Conservation (phyloP, 2,888 invertebrate species). For the Phytoseiulus persimilis region DNA sequence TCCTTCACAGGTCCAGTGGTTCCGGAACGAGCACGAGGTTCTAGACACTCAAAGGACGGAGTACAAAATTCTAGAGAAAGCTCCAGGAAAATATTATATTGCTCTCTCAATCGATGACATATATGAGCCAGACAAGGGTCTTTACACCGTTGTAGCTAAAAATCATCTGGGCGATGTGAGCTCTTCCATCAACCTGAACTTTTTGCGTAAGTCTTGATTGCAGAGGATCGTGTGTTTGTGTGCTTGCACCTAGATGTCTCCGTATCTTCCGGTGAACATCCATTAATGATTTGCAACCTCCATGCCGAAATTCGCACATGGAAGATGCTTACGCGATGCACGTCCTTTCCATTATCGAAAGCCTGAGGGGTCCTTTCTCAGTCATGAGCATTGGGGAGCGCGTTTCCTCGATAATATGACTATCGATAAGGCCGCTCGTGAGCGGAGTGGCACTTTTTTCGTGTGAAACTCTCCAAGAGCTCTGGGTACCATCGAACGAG, state of each 20-base stretch:
- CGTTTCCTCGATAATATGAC: too few species aligned
- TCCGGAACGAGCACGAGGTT: slow-evolving; percentile 74
- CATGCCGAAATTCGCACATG: too few species aligned
- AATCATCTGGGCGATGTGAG: slow-evolving; percentile 95
- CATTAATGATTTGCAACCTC: too few species aligned
- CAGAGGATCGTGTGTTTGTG: slow-evolving; percentile 44
- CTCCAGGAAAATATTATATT: slow-evolving; percentile 76
- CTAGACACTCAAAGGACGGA: slow-evolving; percentile 74
- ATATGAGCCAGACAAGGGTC: slow-evolving; percentile 86
- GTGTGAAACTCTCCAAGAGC: too few species aligned
- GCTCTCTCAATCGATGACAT: slow-evolving; percentile 89
- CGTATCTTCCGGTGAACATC: too few species aligned
- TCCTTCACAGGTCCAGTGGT: slow-evolving; percentile 59
- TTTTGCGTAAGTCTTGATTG: slow-evolving; percentile 94
- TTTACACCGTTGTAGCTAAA: slow-evolving; percentile 92
- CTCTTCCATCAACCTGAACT: slow-evolving; percentile 91
- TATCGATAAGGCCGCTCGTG: too few species aligned
- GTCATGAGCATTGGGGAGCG: too few species aligned
- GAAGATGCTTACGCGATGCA: too few species aligned
- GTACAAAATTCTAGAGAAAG: slow-evolving; percentile 77
- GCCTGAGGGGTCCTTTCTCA: too few species aligned
- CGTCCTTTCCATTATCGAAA: too few species aligned
- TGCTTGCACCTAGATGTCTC: not conserved
- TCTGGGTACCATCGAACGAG: too few species aligned
- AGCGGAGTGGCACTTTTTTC: too few species aligned